phyloP scores from a whole-genome alignment of 2,888 invertebrate species.

The Hymenopus coronatus region DNA sequence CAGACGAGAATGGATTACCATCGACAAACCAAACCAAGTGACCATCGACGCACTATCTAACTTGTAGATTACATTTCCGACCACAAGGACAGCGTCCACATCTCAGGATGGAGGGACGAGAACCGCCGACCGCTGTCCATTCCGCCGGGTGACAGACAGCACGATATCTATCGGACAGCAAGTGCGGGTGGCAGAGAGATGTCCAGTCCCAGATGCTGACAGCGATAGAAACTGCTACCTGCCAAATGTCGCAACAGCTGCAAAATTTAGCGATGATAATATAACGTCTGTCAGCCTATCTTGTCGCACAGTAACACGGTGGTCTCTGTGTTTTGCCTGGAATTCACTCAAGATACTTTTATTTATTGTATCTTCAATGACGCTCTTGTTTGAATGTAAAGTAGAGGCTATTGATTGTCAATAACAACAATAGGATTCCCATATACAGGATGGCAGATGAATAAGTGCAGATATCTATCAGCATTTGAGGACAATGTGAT shows the following conservation, averaged over 20 bases:
- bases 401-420: too few relatives aligned
- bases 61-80: background rate
- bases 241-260: background rate
- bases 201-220: background rate
- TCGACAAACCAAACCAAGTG: background rate
- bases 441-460: too few relatives aligned
- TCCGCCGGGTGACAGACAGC: background rate
- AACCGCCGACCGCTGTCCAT: background rate
- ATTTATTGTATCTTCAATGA: too few relatives aligned
- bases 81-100: background rate
- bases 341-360: background rate
- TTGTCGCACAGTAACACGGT: background rate
- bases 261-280: background rate
- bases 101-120: background rate
- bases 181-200: background rate
- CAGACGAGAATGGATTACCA: too few relatives aligned
- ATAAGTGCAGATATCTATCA: too few relatives aligned
- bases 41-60: background rate
- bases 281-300: background rate
- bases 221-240: background rate
- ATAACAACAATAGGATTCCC: too few relatives aligned
- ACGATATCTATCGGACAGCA: background rate
- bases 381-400: too few relatives aligned
- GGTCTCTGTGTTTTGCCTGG: background rate
- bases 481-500: too few relatives aligned